phyloP scores from a whole-genome alignment of 2,113 vertebrate genomes.

The Setophaga kirtlandii region DNA sequence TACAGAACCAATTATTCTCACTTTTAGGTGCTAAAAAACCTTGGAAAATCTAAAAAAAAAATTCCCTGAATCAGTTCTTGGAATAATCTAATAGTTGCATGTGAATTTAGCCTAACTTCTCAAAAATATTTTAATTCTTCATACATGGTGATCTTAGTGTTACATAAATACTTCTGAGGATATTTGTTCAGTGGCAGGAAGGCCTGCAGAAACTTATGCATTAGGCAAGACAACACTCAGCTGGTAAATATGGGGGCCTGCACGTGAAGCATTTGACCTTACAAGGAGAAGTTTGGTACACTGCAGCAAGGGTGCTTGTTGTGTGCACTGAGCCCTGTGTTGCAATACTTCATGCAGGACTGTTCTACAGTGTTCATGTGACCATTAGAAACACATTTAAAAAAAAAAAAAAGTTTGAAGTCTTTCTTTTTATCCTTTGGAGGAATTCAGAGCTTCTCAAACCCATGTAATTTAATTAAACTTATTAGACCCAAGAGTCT shows the following conservation, averaged over 20 bases:
- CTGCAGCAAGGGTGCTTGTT: not conserved
- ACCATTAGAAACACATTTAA: not conserved
- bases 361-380: rapidly evolving
- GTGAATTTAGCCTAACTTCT: not conserved
- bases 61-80: not conserved
- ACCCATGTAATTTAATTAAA: not conserved
- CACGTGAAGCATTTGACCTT: not conserved
- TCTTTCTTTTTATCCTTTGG: not conserved
- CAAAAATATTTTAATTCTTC: not conserved
- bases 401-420: not conserved
- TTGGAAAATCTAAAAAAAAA: not conserved
- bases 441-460: not conserved
- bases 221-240: not conserved
- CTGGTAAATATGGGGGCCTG: not conserved
- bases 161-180: not conserved
- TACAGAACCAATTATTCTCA: not conserved
- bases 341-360: not conserved
- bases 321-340: not conserved
- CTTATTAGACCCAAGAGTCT: not conserved
- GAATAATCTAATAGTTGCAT: not conserved
- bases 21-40: not conserved
- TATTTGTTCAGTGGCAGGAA: not conserved
- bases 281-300: not conserved
- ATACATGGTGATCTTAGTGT: not conserved
- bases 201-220: not conserved